Evolutionary conservation across 2,888 invertebrate species (phyloP).

Genomic region (Cepaea hortensis): DNA sequence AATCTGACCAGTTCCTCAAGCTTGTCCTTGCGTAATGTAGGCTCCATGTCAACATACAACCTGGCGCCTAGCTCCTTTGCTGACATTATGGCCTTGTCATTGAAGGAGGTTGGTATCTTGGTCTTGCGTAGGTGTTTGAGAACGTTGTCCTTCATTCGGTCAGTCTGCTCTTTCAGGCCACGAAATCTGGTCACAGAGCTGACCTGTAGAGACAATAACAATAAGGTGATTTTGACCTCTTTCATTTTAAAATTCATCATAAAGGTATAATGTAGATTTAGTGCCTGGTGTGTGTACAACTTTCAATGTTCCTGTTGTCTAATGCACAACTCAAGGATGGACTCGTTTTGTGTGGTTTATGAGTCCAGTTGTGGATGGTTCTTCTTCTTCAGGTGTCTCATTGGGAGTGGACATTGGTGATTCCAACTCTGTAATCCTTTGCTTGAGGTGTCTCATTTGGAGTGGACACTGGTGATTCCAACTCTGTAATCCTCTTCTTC

Average conservation of each 20-base stretch:
- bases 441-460: too few relatives aligned
- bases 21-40: conserved; percentile 84
- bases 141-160: conserved; percentile 49
- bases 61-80: conserved; percentile 91
- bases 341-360: too few relatives aligned
- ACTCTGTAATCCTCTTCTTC: too few relatives aligned
- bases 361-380: too few relatives aligned
- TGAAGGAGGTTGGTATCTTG: conserved; percentile 55
- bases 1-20: conserved; percentile 91
- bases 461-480: too few relatives aligned
- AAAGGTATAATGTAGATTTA: neutral
- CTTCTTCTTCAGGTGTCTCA: too few relatives aligned
- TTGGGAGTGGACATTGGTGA: too few relatives aligned
- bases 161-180: conserved; percentile 44
- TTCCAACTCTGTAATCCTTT: too few relatives aligned
- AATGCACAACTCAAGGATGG: too few relatives aligned
- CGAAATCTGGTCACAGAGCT: conserved; percentile 12
- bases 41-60: conserved; percentile 84
- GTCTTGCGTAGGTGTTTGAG: conserved; percentile 43
- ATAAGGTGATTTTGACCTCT: neutral
- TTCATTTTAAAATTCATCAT: neutral
- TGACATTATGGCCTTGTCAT: conserved; percentile 84
- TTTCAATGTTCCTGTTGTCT: neutral
- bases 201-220: neutral
- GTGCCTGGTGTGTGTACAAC: neutral